Percentiles rank a stretch among this genome's conserved stretches.
Conservation (phyloP, 2,888 invertebrate species). For the Dyspetes luteomarginatus region DNA sequence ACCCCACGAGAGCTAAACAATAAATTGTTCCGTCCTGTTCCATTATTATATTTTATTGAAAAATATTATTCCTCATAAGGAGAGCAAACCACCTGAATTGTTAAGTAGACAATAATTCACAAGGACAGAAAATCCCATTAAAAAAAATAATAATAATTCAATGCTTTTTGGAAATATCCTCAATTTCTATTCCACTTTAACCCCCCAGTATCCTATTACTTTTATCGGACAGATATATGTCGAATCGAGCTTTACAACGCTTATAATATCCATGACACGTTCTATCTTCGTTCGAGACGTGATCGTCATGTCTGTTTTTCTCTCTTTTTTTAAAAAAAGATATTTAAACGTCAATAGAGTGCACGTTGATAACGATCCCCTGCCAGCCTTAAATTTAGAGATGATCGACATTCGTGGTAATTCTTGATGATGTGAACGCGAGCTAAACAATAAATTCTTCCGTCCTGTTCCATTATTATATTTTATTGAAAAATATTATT, state of each 20-base stretch:
- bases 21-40: conserved; percentile 14
- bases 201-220: conserved; percentile 47
- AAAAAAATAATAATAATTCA: too few relatives aligned
- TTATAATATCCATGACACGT: conserved; percentile 54
- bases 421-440: not conserved
- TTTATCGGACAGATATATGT: conserved; percentile 61
- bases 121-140: not conserved
- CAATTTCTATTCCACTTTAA: conserved; percentile 13
- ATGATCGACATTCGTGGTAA: not conserved
- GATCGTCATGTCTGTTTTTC: not conserved
- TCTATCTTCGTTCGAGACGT: conserved; percentile 44
- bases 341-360: conserved; percentile 55
- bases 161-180: conserved; percentile 3
- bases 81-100: not conserved
- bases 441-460: conserved; percentile 33
- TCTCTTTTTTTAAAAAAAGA: conserved; percentile 11
- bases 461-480: not conserved
- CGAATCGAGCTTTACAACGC: conserved; percentile 60
- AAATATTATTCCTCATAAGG: not conserved
- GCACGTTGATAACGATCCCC: conserved; percentile 1
- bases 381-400: conserved; percentile 12
- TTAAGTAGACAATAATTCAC: not conserved
- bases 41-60: not conserved
- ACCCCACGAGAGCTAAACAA: conserved; percentile 24
- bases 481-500: conserved; percentile 1